Base-by-base conservation (phyloP, 2,797 vertebrate species). In the Chiropotes sagulatus region DNA sequence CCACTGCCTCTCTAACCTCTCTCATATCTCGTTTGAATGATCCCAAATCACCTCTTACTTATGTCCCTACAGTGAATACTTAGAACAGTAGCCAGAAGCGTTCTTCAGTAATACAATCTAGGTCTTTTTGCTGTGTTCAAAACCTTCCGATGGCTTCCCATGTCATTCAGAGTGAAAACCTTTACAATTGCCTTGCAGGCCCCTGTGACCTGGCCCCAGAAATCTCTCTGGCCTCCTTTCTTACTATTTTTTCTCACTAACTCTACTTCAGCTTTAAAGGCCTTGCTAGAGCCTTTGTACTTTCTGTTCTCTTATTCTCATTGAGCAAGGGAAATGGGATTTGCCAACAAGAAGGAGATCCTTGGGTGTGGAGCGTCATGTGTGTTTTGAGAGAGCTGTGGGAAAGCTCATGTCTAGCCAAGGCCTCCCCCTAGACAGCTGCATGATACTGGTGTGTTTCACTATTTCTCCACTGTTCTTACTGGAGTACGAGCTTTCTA, bases 51-150 rank as follows among this genome's bases (percentile, higher is more conserved):
- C 15, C 85, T 73, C 48, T n/a, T 26, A 30, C 28, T 79, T 17
- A 39, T 24, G 5, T 44, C 8, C 17, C 41, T 52, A 14, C 19
- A 57, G 41, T 24, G 57, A 83, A 30, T 61, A 26, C n/a, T 82
- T 12, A 78, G 17, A 90, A 72, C 17, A 50, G 78, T 24, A 82
- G 30, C 46, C 10, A 36, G 87, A 75, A 11, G 41, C 14, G 13
- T 41, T 85, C 52, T 39, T 80, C 58, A 26, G 52, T 33, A 70
- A 75, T 36, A 4, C 33, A 64, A 33, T 80, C 28, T 91, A 95
- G 54, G 24, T 33, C 72, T 88, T 72, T 97, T 0, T 95, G 87
- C 89, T 93, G 36, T 93, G 61, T 39, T 91, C n/a, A 48, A 72
- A 52, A 46, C 50, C 41, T 48, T 30, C 10, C 44, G 14, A 15